These are phyloP conservation scores for Heliothis peltigera DNA, from an alignment of 2,888 invertebrate species.

Conservation along the genomic window DNA sequence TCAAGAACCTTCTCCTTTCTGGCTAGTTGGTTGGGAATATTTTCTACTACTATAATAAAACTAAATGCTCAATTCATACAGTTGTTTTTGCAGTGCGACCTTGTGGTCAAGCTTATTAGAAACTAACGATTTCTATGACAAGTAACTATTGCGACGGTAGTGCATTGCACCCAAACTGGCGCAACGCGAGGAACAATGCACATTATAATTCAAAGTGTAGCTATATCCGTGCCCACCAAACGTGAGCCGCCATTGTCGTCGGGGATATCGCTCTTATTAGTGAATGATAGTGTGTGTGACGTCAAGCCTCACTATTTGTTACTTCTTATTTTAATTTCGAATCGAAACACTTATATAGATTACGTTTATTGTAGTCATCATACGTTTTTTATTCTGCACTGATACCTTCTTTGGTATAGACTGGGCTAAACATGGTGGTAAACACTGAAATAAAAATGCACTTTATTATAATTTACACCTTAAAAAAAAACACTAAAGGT, in stretches of 20 bases:
- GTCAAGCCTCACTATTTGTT: slow-evolving; percentile 21
- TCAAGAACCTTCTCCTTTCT: no score
- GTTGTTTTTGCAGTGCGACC: slow-evolving; percentile 68
- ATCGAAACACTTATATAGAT: no score
- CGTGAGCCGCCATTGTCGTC: slow-evolving; percentile 78
- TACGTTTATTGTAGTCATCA: no score
- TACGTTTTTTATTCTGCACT: no score
- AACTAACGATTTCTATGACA: slow-evolving; percentile 86
- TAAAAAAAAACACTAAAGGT: no score
- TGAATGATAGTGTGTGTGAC: slow-evolving; percentile 40
- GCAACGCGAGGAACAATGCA: slow-evolving; percentile 84
- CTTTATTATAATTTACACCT: no score
- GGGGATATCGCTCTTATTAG: slow-evolving; percentile 67
- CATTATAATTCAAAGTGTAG: slow-evolving; percentile 88
- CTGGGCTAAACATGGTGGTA: no score
- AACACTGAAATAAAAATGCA: no score
- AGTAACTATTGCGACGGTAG: slow-evolving; percentile 83
- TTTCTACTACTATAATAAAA: no score
- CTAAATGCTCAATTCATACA: slow-evolving; percentile 34
- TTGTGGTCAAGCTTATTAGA: slow-evolving; percentile 75
- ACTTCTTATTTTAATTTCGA: no score
- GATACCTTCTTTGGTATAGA: no score
- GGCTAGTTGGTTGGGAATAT: no score
- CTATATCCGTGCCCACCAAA: slow-evolving; percentile 86
- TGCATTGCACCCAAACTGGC: slow-evolving; percentile 86